A percentile compares a stretch with the other conserved stretches of the same genome.
Conservation (phyloP, 2,113 vertebrate species). For the Otis tarda region DNA sequence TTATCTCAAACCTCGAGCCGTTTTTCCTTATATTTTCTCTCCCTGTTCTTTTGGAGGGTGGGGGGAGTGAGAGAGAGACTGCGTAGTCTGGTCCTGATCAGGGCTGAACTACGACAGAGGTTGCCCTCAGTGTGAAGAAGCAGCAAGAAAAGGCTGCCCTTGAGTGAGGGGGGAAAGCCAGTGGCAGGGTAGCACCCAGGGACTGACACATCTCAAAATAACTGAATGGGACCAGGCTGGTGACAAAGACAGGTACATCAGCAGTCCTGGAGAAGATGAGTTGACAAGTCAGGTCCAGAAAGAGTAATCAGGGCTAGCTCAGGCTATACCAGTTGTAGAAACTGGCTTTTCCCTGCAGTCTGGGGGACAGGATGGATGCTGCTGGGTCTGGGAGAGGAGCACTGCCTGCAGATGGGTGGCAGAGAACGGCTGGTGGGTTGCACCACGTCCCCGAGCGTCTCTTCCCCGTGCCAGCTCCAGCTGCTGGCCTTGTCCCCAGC, state of each 20-base stretch:
- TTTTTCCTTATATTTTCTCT: too few relatives aligned
- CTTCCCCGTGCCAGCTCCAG: not conserved
- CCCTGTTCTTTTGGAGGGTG: too few relatives aligned
- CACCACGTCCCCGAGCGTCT: not conserved
- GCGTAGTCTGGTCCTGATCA: too few relatives aligned
- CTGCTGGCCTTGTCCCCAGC: not conserved
- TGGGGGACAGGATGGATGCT: not conserved
- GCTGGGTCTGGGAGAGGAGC: not conserved
- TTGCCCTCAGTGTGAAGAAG: not conserved
- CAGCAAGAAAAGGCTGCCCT: not conserved
- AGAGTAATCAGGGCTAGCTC: accelerated
- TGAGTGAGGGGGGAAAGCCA: not conserved
- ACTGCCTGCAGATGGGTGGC: not conserved
- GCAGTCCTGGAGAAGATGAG: not conserved
- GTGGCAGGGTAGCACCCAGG: not conserved
- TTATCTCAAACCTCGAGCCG: too few relatives aligned
- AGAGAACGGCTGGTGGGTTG: not conserved
- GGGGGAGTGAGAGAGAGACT: too few relatives aligned
- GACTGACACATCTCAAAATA: not conserved
- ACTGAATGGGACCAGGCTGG: accelerated
- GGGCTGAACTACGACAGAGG: too few relatives aligned
- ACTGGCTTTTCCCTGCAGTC: not conserved
- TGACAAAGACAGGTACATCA: not conserved
- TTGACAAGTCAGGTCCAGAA: not conserved
- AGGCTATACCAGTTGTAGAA: not conserved